These are phyloP conservation scores for Tiliqua scincoides DNA, from an alignment of 2,113 vertebrate species.

Conservation along the genomic window DNA sequence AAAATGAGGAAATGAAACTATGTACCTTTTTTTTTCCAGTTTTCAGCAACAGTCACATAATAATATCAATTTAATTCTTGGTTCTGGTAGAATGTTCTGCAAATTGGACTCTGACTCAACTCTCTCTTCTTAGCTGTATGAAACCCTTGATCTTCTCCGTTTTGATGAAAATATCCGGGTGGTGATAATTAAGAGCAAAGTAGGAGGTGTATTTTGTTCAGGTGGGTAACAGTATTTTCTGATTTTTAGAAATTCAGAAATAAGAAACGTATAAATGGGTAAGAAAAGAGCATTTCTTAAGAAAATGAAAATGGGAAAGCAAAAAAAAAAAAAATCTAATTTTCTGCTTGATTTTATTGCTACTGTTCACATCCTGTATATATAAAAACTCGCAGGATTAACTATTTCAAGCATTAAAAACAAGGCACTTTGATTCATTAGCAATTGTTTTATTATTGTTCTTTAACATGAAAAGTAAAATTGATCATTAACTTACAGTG, in stretches of 20 bases:
- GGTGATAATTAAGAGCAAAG: slow-evolving; percentile 88
- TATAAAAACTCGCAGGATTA: background rate
- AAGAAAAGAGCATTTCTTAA: background rate
- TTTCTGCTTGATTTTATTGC: background rate
- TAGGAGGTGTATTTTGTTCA: slow-evolving; percentile 93
- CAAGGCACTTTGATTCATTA: background rate
- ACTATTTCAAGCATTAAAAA: background rate
- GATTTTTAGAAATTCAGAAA: background rate
- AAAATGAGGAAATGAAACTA: too few relatives aligned
- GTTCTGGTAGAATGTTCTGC: background rate
- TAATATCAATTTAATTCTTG: background rate
- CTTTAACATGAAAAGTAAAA: background rate
- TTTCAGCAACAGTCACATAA: background rate
- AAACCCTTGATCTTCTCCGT: slow-evolving; percentile 79
- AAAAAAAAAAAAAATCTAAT: too few relatives aligned
- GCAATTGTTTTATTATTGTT: background rate
- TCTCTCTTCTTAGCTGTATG: slow-evolving; percentile 79
- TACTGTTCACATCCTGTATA: background rate
- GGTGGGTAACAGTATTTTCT: slow-evolving; percentile 74
- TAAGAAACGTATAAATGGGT: background rate
- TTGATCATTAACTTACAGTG: background rate
- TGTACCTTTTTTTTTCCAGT: too few relatives aligned
- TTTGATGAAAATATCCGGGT: slow-evolving; percentile 80
- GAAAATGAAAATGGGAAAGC: too few relatives aligned
- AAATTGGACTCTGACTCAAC: background rate